These are phyloP conservation scores for Microplitis demolitor DNA, from an alignment of 1,140 invertebrate species.

Conservation along the genomic window DNA sequence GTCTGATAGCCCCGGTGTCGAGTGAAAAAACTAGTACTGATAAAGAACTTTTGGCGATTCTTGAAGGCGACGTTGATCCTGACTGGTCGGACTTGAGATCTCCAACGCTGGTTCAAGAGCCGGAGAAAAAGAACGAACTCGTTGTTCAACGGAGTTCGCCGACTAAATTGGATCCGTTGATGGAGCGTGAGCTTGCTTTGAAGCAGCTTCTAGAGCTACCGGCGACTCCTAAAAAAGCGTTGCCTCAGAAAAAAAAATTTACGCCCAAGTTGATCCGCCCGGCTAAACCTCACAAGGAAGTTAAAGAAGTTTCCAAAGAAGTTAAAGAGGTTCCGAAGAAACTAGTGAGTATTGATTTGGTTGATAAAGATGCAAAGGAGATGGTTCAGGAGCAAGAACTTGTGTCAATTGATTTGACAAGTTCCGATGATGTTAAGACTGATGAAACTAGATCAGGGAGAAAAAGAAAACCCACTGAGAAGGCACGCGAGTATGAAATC, in stretches of 20 bases:
- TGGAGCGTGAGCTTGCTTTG: slow-evolving; percentile 62
- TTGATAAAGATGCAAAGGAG: slow-evolving; percentile 29
- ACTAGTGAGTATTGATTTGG: slow-evolving; percentile 13
- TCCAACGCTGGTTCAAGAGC: slow-evolving; percentile 41
- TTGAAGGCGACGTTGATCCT: slow-evolving; percentile 61
- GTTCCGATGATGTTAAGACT: slow-evolving; percentile 12
- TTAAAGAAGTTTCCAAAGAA: not conserved
- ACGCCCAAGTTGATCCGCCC: not conserved
- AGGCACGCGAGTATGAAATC: slow-evolving; percentile 54
- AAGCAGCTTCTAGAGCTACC: slow-evolving; percentile 63
- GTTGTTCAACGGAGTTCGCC: slow-evolving; percentile 21
- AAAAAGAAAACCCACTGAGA: slow-evolving; percentile 57
- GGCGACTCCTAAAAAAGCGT: slow-evolving; percentile 39
- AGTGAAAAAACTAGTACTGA: slow-evolving; percentile 39
- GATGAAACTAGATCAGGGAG: slow-evolving; percentile 56
- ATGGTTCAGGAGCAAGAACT: slow-evolving; percentile 19
- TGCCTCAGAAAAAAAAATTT: slow-evolving; percentile 25
- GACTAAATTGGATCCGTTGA: slow-evolving; percentile 52
- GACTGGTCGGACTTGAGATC: slow-evolving; percentile 59
- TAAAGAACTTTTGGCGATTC: slow-evolving; percentile 58
- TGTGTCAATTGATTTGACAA: slow-evolving; percentile 8
- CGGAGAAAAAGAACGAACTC: not conserved
- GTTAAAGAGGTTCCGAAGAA: not conserved
- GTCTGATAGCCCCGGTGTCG: not conserved
- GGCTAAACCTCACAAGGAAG: not conserved